Conservation (phyloP, 2,888 invertebrate species). For the Sarcophaga subvicina region DNA sequence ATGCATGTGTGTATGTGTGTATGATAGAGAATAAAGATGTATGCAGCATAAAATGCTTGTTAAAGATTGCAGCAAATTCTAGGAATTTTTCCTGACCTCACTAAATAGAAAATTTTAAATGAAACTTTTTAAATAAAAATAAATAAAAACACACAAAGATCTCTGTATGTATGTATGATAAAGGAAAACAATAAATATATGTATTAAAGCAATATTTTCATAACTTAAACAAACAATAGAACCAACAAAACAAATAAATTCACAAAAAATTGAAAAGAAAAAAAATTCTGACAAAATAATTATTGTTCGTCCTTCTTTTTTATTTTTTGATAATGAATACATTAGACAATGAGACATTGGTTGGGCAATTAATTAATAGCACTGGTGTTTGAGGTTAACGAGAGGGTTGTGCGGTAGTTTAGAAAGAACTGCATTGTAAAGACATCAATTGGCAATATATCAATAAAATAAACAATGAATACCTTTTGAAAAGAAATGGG, state of each 20-base stretch:
- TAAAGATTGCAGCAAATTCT: too few species aligned
- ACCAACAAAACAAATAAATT: too few species aligned
- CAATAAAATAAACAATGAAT: conserved; percentile 50
- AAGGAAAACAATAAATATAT: conserved; percentile 50
- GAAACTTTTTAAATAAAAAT: too few species aligned
- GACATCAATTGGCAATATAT: conserved; percentile 52
- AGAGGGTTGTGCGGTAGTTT: too few species aligned
- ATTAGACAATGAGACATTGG: conserved; percentile 2
- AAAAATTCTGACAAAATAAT: conserved; percentile 56
- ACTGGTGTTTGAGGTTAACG: too few species aligned
- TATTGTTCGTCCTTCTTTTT: conserved; percentile 6
- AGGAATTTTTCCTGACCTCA: too few species aligned
- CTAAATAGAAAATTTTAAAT: too few species aligned
- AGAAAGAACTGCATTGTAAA: neutral
- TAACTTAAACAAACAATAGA: conserved; percentile 39
- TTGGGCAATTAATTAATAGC: too few species aligned
- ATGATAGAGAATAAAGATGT: too few species aligned
- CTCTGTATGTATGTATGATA: neutral
- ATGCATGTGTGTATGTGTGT: too few species aligned
- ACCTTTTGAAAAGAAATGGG: conserved; percentile 19
- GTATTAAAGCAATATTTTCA: conserved; percentile 51
- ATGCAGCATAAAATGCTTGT: too few species aligned
- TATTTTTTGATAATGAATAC: conserved; percentile 20
- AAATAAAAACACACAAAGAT: too few species aligned
- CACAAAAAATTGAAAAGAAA: conserved; percentile 30